Evolutionary conservation across 2,113 vertebrate genomes (phyloP), one percentile per base, ranked within the genome.

Genomic region (Varanus komodoensis): DNA sequence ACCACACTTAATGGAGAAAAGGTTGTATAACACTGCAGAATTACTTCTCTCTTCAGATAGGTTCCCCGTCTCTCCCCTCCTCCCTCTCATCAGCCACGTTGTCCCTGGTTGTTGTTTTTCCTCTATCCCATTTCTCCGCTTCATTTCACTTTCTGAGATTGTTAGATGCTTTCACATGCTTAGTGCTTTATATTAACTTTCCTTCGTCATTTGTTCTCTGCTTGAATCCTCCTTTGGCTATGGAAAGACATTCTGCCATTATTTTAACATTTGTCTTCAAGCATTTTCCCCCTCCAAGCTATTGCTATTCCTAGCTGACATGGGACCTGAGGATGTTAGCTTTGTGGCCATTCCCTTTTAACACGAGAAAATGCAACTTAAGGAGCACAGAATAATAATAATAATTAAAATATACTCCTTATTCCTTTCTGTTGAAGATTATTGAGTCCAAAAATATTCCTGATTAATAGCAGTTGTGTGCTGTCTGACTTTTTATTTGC

Each of bases 141-240:
- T 89, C 78, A 87, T 83, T 87, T 89, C 78, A 69, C 48, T 50
- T 44, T 52, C 50, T 2, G 68, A 48, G 52, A 54, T 69, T 73
- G 67, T 74, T 68, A 48, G 84, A 64, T 19, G 64, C 68, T 81
- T 82, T 82, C 77, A 75, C 29, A 52, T 84, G 48, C 81, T 48
- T 84, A 75, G 54, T 14, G 29, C 67, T 91, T 91, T 34, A 21
- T 71, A 48, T 87, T 87, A 88, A 88, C 86, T 88, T 78, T 85
- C 61, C 86, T n/a, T 61, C n/a, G 2, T 54, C 54, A 48, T 34
- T n/a, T 57, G 73, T 61, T 87, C 44, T 29, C 38, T 38, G 54
- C 88, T 52, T 89, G 71, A 89, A 84, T 89, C 52, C 50, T 87
- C 38, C 38, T 38, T 48, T 15, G 34, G 68, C 21, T 32, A 6